Percentiles rank a stretch among this genome's conserved stretches.
phyloP scores from a whole-genome alignment of 2,888 invertebrate species.

The Parnassius mnemosyne region DNA sequence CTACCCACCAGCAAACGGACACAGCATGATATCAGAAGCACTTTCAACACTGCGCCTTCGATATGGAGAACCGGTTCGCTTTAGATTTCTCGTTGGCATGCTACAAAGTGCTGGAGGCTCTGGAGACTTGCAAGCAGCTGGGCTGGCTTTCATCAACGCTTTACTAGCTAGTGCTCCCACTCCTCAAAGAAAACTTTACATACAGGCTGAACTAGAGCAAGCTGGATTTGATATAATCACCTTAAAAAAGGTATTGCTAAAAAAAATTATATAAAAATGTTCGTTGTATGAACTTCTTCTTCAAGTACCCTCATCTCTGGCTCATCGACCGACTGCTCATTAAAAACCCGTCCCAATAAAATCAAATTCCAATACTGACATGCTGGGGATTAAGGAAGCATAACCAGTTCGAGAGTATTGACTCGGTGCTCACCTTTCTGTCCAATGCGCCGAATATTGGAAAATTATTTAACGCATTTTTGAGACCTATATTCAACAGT shows the following conservation, averaged over 20 bases:
- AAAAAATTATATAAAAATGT: background rate
- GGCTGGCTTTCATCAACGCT: conserved; percentile 91
- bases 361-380: too few species aligned
- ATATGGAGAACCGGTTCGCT: conserved; percentile 95
- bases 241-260: conserved; percentile 76
- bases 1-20: conserved; percentile 86
- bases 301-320: too few species aligned
- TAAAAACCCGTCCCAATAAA: too few species aligned
- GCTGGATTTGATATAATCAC: conserved; percentile 86
- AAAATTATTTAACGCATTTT: too few species aligned
- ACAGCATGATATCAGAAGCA: conserved; percentile 93
- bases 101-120: conserved; percentile 88
- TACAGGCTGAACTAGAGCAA: conserved; percentile 91
- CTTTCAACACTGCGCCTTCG: conserved; percentile 92
- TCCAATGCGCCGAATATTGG: too few species aligned
- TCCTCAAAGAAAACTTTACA: conserved; percentile 88
- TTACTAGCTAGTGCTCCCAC: conserved; percentile 88
- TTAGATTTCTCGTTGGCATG: conserved; percentile 94
- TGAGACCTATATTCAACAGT: too few species aligned
- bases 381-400: too few species aligned
- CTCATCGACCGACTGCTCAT: too few species aligned
- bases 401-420: too few species aligned
- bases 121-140: conserved; percentile 88
- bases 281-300: too few species aligned
- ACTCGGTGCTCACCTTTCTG: too few species aligned